Conservation (phyloP, 2,113 vertebrate genomes). For the Pithys albifrons region DNA sequence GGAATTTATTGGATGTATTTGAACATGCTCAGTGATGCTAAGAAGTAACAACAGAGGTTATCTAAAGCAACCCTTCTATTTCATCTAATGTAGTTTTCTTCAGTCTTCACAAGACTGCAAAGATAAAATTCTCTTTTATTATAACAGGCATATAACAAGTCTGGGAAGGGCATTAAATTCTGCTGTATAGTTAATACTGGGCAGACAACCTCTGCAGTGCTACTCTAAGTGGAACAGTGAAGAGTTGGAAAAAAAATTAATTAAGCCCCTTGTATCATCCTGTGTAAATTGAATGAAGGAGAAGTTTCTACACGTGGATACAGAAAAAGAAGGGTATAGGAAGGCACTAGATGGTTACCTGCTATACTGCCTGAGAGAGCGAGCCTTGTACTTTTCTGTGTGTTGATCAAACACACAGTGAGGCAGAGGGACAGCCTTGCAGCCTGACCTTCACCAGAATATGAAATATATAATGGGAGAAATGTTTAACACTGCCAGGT, state of each 20-base stretch:
- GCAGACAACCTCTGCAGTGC: neutral
- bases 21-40: neutral
- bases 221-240: neutral
- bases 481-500: neutral
- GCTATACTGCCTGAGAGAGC: neutral
- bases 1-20: neutral
- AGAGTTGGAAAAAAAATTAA: neutral
- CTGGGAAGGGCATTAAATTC: neutral
- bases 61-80: neutral
- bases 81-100: neutral
- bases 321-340: neutral
- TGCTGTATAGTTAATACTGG: neutral
- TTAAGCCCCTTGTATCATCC: neutral
- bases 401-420: accelerated
- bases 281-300: neutral
- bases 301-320: neutral
- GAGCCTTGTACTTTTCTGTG: neutral
- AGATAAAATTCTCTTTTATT: neutral
- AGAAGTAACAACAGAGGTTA: neutral
- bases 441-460: neutral
- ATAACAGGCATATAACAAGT: neutral
- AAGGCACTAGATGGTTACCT: neutral
- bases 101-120: neutral
- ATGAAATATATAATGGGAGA: neutral
- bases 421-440: neutral